These are phyloP conservation scores for Cyanoderma ruficeps DNA, from an alignment of 2,113 vertebrate genomes.

Conservation along the genomic window DNA sequence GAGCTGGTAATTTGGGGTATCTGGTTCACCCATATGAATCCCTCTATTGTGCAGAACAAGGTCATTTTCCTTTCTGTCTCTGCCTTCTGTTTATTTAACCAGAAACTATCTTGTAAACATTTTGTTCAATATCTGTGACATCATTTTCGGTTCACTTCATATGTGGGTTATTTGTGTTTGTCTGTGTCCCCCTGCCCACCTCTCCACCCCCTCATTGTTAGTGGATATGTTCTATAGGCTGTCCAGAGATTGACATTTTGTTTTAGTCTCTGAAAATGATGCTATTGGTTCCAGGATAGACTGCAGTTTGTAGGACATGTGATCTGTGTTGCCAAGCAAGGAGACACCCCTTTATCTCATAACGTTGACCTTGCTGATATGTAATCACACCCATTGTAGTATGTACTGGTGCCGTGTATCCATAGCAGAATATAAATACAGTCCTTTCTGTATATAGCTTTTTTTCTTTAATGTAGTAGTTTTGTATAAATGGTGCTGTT, in stretches of 20 bases:
- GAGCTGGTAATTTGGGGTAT: not conserved
- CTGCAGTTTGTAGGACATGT: not conserved
- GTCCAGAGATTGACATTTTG: not conserved
- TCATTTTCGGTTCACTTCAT: conserved; percentile 54
- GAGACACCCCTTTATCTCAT: not conserved
- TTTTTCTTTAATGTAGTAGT: not conserved
- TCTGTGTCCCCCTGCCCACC: not conserved
- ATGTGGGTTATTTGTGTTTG: conserved; percentile 39
- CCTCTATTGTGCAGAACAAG: not conserved
- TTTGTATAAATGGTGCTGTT: not conserved
- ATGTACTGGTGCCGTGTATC: not conserved
- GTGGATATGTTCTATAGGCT: not conserved
- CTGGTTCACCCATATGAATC: not conserved
- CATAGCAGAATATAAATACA: not conserved
- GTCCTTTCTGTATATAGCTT: not conserved
- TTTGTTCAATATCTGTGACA: conserved; percentile 36
- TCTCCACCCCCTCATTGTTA: not conserved
- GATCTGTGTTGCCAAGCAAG: not conserved
- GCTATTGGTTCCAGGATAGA: not conserved
- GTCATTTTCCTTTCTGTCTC: not conserved
- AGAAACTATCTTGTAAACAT: not conserved
- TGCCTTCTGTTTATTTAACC: conserved; percentile 6
- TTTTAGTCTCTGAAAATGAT: not conserved
- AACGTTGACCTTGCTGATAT: not conserved
- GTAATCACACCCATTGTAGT: not conserved